Conservation (phyloP, 2,113 vertebrate genomes). For the Pseudonaja textilis region DNA sequence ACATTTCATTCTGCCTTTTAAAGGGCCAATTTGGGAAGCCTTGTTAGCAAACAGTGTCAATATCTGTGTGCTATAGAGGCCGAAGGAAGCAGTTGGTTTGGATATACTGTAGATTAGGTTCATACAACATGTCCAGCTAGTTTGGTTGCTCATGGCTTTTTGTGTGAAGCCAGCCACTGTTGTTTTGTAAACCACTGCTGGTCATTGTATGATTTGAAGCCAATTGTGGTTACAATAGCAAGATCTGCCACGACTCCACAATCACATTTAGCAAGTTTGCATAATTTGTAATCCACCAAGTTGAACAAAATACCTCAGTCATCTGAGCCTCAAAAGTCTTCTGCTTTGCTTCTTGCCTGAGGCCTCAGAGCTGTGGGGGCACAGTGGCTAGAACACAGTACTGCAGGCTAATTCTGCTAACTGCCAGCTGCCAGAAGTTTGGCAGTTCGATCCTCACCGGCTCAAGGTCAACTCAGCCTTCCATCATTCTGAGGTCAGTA, state of each 20-base stretch:
- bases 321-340: not conserved
- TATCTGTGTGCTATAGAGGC: not conserved
- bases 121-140: not conserved
- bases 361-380: not conserved
- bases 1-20: not conserved
- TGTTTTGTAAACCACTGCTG: not conserved
- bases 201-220: not conserved
- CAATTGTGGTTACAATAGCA: not conserved
- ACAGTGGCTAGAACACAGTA: too few species aligned
- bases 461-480: too few species aligned
- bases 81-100: not conserved
- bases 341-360: not conserved
- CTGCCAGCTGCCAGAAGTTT: too few species aligned
- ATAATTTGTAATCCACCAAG: not conserved
- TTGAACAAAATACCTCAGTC: not conserved
- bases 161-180: not conserved
- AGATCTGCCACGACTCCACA: not conserved
- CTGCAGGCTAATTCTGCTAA: too few species aligned
- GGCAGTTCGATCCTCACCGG: too few species aligned
- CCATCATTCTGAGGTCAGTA: too few species aligned
- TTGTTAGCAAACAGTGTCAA: not conserved
- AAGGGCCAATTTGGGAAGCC: not conserved
- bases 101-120: not conserved
- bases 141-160: not conserved
- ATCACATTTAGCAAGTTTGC: not conserved